Conservation (phyloP, 2,113 vertebrate species). For the Bos javanicus region DNA sequence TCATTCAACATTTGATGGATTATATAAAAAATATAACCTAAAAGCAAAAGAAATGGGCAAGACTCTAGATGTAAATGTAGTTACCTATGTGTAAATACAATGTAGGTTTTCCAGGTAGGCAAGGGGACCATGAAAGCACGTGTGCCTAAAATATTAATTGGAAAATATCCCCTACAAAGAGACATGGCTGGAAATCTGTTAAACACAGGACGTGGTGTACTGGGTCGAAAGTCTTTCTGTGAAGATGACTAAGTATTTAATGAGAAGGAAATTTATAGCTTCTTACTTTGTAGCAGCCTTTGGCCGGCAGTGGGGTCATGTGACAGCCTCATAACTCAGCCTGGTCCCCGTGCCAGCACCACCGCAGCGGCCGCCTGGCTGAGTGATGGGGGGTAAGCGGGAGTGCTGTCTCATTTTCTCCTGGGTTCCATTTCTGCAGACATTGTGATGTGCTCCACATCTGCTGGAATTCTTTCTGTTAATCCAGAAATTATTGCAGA, state of each 20-base stretch:
- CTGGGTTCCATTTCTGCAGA: neutral
- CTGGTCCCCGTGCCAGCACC: neutral
- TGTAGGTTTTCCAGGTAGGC: neutral
- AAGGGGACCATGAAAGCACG: neutral
- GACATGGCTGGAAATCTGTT: neutral
- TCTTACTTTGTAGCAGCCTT: slow-evolving; percentile 32
- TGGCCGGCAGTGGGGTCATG: neutral
- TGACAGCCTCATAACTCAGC: neutral
- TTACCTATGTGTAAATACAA: neutral
- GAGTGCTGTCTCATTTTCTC: neutral
- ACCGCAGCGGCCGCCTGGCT: neutral
- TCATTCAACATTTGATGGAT: neutral
- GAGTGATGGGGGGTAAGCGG: neutral
- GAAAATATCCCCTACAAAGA: neutral
- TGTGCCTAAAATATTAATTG: neutral
- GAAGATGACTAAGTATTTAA: slow-evolving; percentile 55
- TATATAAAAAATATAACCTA: neutral
- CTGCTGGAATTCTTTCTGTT: neutral
- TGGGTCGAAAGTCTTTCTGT: neutral
- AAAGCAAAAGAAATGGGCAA: neutral
- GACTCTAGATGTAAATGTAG: neutral
- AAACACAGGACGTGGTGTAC: neutral
- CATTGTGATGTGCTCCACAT: neutral
- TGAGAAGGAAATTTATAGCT: slow-evolving; percentile 51
- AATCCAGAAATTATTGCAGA: neutral